Base-by-base conservation (phyloP, 1,140 invertebrate species). In the Brachionus manjavacas region DNA sequence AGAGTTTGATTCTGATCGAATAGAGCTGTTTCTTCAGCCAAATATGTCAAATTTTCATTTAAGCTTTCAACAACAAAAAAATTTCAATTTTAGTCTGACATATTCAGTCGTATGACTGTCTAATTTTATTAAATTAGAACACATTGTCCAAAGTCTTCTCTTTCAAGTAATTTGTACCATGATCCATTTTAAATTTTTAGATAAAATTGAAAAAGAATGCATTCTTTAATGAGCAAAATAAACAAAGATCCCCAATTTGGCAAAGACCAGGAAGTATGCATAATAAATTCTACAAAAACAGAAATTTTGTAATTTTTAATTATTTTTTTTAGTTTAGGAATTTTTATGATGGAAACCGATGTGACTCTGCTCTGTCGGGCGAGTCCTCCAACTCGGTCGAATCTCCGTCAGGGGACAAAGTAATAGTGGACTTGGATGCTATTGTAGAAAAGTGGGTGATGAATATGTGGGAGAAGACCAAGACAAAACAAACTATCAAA, bases 401-500 rank as follows among this genome's bases (percentile, higher is more conserved):
- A 20, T 81, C 31, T 23, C 35, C 52, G 9, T 35, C 16, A 9
- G 12, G 6, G 2, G 43, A 84, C 14, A 52, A 66, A 55, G 20
- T 16, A 39, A 78, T 84, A 14, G 70, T 76, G 16, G 83, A 84
- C 55, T 43, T 84, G 28, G 83, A 84, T 64, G 16, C 25, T 23
- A 78, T 84, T 25, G 23, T 84, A 14, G 83, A 84, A 66, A 84
- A 84, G 35, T 84, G 83, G 83, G 39, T n/a, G n/a, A 43, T 72
- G 70, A 28, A 49, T 16, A 84, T 84, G 66, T 74, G 66, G 83
- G 68, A 84, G 76, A 74, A 52, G 41, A 74, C 70, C 7, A 84
- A 84, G 25, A 43, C n/a, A n/a, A n/a, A n/a, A n/a, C n/a, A n/a
- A n/a, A n/a, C 35, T 16, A 11, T 23, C 9, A 89, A 89, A 81